A percentile compares a stretch with the other conserved stretches of the same genome.
Conservation (phyloP, 2,113 vertebrate genomes). For the Riparia riparia region DNA sequence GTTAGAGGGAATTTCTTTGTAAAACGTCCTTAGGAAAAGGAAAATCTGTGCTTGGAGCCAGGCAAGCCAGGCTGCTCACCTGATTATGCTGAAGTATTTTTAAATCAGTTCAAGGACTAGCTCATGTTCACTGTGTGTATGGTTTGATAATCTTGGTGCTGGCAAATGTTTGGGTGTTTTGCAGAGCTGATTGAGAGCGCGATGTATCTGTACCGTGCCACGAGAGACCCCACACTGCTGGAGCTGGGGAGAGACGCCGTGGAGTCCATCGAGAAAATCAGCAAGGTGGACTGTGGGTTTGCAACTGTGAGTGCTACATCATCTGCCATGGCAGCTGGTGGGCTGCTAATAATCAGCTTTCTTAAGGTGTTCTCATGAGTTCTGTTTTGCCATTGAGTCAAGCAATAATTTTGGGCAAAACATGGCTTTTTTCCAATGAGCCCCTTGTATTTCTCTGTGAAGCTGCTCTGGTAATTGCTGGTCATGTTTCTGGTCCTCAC, state of each 20-base stretch:
- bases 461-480: background rate
- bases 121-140: accelerated
- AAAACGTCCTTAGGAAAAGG: background rate
- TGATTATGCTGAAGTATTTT: background rate
- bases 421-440: background rate
- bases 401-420: background rate
- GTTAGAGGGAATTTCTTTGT: background rate
- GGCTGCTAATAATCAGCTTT: background rate
- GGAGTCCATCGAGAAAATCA: conserved; percentile 94
- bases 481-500: background rate
- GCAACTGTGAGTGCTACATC: conserved; percentile 87
- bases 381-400: background rate
- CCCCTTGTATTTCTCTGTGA: background rate
- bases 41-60: background rate
- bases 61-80: background rate
- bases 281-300: conserved; percentile 93
- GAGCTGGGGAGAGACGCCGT: conserved; percentile 92
- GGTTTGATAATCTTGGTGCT: background rate
- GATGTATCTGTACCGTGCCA: conserved; percentile 96
- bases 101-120: background rate
- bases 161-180: background rate
- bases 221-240: conserved; percentile 89
- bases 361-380: background rate
- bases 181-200: conserved; percentile 97
- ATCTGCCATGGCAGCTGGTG: background rate